Evolutionary conservation across 2,797 vertebrate species (phyloP), one percentile per base, ranked within the genome.

Genomic region (Poeciliopsis infans): DNA sequence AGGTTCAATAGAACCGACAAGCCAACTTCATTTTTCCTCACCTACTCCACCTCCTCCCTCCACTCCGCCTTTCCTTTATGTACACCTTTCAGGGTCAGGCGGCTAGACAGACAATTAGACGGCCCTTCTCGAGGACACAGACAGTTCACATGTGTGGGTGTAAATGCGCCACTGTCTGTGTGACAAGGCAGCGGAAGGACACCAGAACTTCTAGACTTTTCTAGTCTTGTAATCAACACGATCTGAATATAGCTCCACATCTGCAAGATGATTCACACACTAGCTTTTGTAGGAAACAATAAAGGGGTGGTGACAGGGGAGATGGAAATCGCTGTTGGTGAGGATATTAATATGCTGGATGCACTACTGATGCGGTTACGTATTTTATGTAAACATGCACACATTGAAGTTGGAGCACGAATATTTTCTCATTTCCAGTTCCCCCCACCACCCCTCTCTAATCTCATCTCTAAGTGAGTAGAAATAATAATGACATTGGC

Each of bases 81-180:
- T 76, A 74, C 71, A 86, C 83, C 82, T 81, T 90, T 94, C 89
- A 91, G 85, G 91, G 91, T 94, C 92, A 93, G 80, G 84, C 88
- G 91, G 80, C 90, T 89, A 91, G 90, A 94, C 92, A 82, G 82
- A 84, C 91, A 91, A 93, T 93, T 91, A 94, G 76, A 83, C 78
- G 39, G 41, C 72, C 66, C 72, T 79, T 89, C 70, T 88, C 78
- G 85, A 83, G 73, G 86, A 78, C 85, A 80, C 78, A 45, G 53
- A 76, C 46, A 55, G 53, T 79, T 71, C 83, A 59, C 33, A 28
- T 33, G 45, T 74, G 81, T 66, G 85, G 43, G 72, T 69, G 72
- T 73, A 72, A 28, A 71, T 75, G 45, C 77, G 64, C 72, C 59
- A 76, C 36, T 46, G 72, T 72, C 79, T 72, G 73, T 79, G 74